Percentiles rank a stretch among this genome's conserved stretches.
phyloP scores from a whole-genome alignment of 2,888 invertebrate genomes.

The Zygogramma bicolorata region DNA sequence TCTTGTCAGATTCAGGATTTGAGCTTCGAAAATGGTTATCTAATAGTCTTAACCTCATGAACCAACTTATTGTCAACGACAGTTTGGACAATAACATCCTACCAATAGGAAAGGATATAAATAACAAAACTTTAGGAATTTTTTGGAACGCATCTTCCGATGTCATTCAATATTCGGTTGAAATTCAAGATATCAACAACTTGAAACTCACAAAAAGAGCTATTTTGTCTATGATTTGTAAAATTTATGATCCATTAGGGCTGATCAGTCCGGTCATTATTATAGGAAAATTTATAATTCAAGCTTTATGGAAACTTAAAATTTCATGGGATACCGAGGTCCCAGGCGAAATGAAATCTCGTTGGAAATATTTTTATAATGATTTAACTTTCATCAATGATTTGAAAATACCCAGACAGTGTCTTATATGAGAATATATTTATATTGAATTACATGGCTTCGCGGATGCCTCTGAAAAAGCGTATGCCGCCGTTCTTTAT shows the following conservation, averaged over 20 bases:
- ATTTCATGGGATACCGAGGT: conserved; percentile 30
- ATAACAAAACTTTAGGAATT: conserved; percentile 35
- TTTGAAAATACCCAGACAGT: conserved; percentile 15
- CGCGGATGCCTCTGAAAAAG: conserved; percentile 14
- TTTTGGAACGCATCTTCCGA: conserved; percentile 30
- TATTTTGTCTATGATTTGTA: conserved; percentile 27
- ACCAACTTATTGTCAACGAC: conserved; percentile 13
- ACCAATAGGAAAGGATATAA: conserved; percentile 20
- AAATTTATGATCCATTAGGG: conserved; percentile 36
- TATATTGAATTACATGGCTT: conserved; percentile 17
- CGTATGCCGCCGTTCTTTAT: conserved; percentile 4
- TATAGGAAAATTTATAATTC: conserved; percentile 31
- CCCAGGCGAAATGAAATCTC: conserved; percentile 21
- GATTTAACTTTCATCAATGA: neutral
- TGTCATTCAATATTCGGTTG: conserved; percentile 25
- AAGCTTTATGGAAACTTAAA: conserved; percentile 34
- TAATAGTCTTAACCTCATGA: conserved; percentile 4
- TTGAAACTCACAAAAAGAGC: conserved; percentile 27
- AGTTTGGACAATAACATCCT: conserved; percentile 17
- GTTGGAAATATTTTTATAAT: conserved; percentile 5
- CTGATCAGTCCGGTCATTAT: conserved; percentile 28
- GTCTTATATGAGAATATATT: neutral
- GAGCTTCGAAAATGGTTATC: conserved; percentile 31
- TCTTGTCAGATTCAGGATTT: conserved; percentile 23
- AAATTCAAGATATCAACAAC: neutral